Percentiles rank a stretch among this genome's conserved stretches.
Evolutionary conservation across 2,888 invertebrate species (phyloP).

Genomic region (Himalopsyche tibetana): DNA sequence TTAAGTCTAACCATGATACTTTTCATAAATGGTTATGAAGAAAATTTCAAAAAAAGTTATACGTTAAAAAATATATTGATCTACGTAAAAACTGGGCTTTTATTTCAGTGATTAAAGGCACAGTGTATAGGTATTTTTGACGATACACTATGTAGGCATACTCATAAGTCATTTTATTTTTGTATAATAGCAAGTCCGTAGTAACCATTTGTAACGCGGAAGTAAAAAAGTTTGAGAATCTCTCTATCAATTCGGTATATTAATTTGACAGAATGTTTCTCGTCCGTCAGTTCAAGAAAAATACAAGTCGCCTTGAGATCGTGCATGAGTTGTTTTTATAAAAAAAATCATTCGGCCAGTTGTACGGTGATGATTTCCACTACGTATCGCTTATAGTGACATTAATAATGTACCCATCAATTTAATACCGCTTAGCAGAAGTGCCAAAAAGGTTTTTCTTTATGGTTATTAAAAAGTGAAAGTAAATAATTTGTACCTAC

Average conservation of each 20-base stretch:
- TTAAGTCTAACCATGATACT: too few relatives aligned
- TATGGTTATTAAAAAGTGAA: constrained; percentile 5
- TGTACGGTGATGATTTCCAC: neutral
- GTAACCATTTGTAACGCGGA: neutral
- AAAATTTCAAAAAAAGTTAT: too few relatives aligned
- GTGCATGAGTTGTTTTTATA: neutral
- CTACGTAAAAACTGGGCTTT: too few relatives aligned
- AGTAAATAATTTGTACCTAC: constrained; percentile 30
- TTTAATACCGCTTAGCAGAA: neutral
- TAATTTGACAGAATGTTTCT: constrained; percentile 36
- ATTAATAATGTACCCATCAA: neutral
- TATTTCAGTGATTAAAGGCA: too few relatives aligned
- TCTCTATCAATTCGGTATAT: constrained; percentile 4
- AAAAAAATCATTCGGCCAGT: constrained; percentile 8
- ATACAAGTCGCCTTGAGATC: constrained; percentile 31
- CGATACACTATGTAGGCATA: too few relatives aligned
- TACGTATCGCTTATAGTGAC: neutral
- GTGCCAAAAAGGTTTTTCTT: neutral
- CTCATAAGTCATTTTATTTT: too few relatives aligned
- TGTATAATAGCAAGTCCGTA: too few relatives aligned
- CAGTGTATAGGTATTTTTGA: too few relatives aligned
- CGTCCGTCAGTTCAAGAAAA: constrained; percentile 11
- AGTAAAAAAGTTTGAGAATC: constrained; percentile 1
- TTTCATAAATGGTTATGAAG: too few relatives aligned
- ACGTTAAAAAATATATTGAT: too few relatives aligned